Evolutionary conservation across 2,888 invertebrate species (phyloP).

Genomic region (Drosophila mimetica): DNA sequence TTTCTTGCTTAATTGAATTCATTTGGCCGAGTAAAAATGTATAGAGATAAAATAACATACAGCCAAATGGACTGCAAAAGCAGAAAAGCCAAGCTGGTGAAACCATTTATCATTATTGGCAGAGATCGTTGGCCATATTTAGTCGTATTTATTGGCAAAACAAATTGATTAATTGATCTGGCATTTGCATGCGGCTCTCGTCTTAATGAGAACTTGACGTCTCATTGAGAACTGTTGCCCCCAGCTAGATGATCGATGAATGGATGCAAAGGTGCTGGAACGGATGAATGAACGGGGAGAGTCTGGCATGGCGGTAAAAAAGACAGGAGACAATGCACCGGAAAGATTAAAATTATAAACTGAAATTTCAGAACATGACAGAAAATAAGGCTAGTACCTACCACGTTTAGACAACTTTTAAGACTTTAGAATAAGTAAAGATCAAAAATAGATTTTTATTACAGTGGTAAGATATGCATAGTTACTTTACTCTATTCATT

Average conservation of each 20-base stretch:
- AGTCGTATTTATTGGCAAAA: conserved; percentile 73
- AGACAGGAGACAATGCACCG: conserved; percentile 9
- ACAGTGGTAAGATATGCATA: too few species aligned
- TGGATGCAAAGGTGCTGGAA: conserved; percentile 37
- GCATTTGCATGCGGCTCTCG: conserved; percentile 44
- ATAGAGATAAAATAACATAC: conserved; percentile 36
- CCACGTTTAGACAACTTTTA: too few species aligned
- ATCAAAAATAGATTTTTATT: too few species aligned
- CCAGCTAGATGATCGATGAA: conserved; percentile 41
- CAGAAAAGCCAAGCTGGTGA: conserved; percentile 18
- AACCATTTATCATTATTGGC: conserved; percentile 66
- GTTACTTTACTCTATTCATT: too few species aligned
- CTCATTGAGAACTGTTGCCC: conserved; percentile 43
- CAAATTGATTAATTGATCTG: conserved; percentile 74
- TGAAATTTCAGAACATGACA: background rate
- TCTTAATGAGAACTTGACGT: conserved; percentile 49
- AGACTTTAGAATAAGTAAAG: too few species aligned
- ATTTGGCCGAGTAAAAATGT: conserved; percentile 67
- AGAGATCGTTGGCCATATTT: conserved; percentile 62
- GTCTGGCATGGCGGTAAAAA: background rate
- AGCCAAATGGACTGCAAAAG: conserved; percentile 20
- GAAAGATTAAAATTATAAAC: background rate
- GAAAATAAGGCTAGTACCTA: too few species aligned
- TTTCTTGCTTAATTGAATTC: conserved; percentile 69
- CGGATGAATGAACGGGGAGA: conserved; percentile 23